Conservation (phyloP, 1,140 invertebrate species). For the Caenorhabditis remanei region DNA sequence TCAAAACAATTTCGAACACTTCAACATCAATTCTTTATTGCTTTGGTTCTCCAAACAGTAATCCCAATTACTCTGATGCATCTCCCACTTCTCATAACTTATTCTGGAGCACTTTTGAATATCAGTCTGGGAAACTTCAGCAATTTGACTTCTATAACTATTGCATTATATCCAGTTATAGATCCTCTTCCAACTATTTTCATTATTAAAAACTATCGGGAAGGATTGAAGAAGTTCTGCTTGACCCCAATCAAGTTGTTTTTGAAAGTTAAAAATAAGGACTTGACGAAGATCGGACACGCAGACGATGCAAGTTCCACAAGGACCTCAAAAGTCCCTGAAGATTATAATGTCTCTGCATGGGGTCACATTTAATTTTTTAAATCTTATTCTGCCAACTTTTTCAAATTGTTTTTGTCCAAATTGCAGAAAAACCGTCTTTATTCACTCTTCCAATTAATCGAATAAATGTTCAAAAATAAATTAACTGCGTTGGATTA, state of each 20-base stretch:
- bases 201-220: slow-evolving; percentile 20
- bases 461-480: too few relatives aligned
- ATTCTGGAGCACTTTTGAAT: slow-evolving; percentile 35
- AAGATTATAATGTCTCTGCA: not conserved
- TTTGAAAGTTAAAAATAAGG: not conserved
- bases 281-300: not conserved
- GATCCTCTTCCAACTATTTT: slow-evolving; percentile 2
- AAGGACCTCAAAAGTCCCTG: not conserved
- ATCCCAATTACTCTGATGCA: slow-evolving; percentile 31
- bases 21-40: not conserved
- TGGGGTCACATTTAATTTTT: not conserved
- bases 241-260: not conserved
- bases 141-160: slow-evolving; percentile 1
- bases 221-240: not conserved
- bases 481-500: too few relatives aligned
- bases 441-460: too few relatives aligned
- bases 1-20: slow-evolving; percentile 21
- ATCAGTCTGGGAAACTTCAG: not conserved
- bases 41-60: slow-evolving; percentile 1
- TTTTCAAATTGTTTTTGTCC: not conserved
- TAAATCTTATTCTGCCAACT: not conserved
- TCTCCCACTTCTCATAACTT: slow-evolving; percentile 8
- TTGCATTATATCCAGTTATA: slow-evolving; percentile 21
- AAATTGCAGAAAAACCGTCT: too few relatives aligned
- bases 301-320: not conserved